A percentile compares a stretch with the other conserved stretches of the same genome.
These are phyloP conservation scores for Acrocyrtus sp. DNA, from an alignment of 2,888 invertebrate species.

Conservation along the genomic window DNA sequence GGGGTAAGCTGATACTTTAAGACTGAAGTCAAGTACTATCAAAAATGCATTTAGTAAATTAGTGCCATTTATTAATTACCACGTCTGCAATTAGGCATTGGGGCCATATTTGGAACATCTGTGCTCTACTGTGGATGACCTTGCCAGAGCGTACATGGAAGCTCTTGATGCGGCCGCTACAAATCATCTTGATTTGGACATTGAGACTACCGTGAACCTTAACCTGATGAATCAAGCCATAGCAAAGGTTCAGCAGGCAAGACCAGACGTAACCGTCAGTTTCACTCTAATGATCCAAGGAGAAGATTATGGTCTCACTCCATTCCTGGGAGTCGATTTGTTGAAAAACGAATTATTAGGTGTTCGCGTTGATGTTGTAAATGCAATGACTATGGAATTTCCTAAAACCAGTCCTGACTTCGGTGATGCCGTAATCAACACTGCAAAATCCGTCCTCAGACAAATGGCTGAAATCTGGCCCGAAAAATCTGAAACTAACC, in stretches of 20 bases:
- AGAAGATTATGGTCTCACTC: constrained; percentile 61
- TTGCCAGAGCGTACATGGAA: constrained; percentile 52
- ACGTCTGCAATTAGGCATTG: constrained; percentile 20
- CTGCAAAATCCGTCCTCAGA: constrained; percentile 37
- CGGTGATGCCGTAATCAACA: constrained; percentile 43
- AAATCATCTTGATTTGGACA: constrained; percentile 51
- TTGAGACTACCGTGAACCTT: constrained; percentile 53
- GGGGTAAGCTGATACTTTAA: constrained; percentile 22
- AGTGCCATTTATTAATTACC: not conserved
- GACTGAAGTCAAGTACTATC: not conserved
- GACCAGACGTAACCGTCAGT: constrained; percentile 53
- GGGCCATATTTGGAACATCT: constrained; percentile 61
- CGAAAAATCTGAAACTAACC: constrained; percentile 54
- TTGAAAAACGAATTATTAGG: constrained; percentile 55
- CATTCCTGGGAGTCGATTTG: constrained; percentile 55
- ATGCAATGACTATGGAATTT: constrained; percentile 53
- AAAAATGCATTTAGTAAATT: too few species aligned
- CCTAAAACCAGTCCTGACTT: constrained; percentile 38
- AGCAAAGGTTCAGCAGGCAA: constrained; percentile 50
- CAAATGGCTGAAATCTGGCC: constrained; percentile 62
- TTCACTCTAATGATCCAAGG: constrained; percentile 62
- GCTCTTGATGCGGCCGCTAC: constrained; percentile 54
- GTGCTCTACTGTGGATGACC: constrained; percentile 43
- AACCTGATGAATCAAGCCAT: constrained; percentile 58
- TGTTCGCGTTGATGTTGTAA: constrained; percentile 60